Evolutionary conservation across 2,888 invertebrate species (phyloP).

Genomic region (Celastrina argiolus): DNA sequence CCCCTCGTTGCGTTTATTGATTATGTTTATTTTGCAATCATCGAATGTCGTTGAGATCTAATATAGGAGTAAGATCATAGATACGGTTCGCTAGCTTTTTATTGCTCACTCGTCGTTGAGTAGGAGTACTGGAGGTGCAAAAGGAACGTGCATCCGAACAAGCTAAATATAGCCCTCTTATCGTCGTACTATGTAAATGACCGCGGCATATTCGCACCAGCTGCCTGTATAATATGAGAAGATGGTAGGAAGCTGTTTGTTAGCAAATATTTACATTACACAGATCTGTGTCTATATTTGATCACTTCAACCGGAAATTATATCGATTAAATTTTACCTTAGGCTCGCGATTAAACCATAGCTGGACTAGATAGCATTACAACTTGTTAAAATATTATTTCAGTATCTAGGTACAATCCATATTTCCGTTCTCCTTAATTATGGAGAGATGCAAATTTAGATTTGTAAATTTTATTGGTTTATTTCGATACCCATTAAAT

Average conservation of each 20-base stretch:
- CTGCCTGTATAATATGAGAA: constrained; percentile 67
- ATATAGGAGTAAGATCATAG: constrained; percentile 29
- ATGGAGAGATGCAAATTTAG: no score
- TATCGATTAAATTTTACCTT: background rate
- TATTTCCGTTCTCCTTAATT: no score
- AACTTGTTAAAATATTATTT: no score
- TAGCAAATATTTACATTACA: background rate
- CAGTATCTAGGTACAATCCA: no score
- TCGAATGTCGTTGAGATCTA: constrained; percentile 27
- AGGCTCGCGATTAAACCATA: no score
- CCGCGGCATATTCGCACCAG: constrained; percentile 68
- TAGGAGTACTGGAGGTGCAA: constrained; percentile 46
- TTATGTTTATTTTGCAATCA: constrained; percentile 25
- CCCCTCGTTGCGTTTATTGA: constrained; percentile 36
- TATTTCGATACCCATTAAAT: no score
- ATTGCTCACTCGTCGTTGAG: background rate
- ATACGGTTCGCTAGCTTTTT: constrained; percentile 28
- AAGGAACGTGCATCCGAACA: constrained; percentile 49
- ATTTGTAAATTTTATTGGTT: no score
- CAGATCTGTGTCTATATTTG: background rate
- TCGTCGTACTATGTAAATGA: constrained; percentile 76
- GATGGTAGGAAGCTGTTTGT: constrained; percentile 24
- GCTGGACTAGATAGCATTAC: no score
- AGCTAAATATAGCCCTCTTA: constrained; percentile 75
- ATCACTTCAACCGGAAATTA: background rate